These are phyloP conservation scores for Thaumatotibia leucotreta DNA, from an alignment of 1,140 invertebrate genomes.

Conservation along the genomic window DNA sequence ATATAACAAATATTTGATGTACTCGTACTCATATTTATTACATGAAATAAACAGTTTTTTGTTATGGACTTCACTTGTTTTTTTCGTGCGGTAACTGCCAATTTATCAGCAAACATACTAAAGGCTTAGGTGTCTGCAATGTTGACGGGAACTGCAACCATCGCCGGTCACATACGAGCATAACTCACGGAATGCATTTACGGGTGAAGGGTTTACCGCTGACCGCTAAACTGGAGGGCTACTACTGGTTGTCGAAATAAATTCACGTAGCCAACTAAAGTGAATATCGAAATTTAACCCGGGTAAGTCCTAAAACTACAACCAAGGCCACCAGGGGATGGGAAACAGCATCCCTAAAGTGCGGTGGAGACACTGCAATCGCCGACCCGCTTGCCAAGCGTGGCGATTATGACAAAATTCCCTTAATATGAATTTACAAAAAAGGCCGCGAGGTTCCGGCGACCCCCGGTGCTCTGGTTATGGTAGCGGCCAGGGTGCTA, in stretches of 20 bases:
- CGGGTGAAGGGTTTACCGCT: slow-evolving; percentile 26
- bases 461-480: no score
- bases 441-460: no score
- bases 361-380: no score
- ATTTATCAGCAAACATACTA: background rate
- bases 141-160: slow-evolving; percentile 30
- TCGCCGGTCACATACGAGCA: slow-evolving; percentile 41
- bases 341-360: no score
- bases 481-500: no score
- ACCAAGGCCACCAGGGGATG: no score
- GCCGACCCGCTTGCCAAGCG: no score
- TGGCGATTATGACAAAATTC: no score
- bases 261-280: background rate
- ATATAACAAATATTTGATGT: background rate
- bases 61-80: background rate
- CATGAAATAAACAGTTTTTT: background rate
- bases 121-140: slow-evolving; percentile 40
- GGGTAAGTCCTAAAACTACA: no score
- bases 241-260: background rate
- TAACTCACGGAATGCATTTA: slow-evolving; percentile 61
- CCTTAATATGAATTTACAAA: no score
- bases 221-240: slow-evolving; percentile 13
- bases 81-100: background rate
- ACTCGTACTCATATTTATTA: no score
- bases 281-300: no score